Evolutionary conservation across 1,140 invertebrate genomes (phyloP), one percentile per base, ranked within the genome.

Genomic region (Drosophila prosaltans): DNA sequence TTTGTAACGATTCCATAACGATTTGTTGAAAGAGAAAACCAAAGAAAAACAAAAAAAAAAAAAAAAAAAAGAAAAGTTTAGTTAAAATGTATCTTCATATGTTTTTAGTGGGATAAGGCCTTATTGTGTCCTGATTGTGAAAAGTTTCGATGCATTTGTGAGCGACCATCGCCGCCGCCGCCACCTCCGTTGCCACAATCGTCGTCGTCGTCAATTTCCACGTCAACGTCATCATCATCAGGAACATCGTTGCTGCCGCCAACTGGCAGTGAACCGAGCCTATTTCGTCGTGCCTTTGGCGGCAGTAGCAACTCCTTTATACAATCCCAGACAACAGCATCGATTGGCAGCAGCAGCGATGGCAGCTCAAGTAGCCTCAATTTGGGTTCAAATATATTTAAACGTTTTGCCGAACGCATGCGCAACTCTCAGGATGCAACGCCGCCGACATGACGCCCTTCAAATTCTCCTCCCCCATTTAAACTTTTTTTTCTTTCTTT

Each of bases 21-120:
- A 36, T 5, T 3, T 36, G 3, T 7, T 36, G 3, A 36, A 36
- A 36, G 32, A 6, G 32, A 30, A 30, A 30, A 30, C 16, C 16
- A 16, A 16, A 16, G 28, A 30, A 4, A 30, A 30, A 30, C 2
- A 4, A 0, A 7, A 36, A 36, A 36, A 7, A 36, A 36, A 6
- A 36, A 6, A 36, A 7, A 36, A 5, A 36, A 36, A 36, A 36
- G 7, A 24, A 8, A 48, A 51, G 45, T 26, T 51, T 51, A 51
- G 45, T 51, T 51, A 3, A 51, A 51, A 51, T 51, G 43, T 45
- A 77, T 78, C 71, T 68, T 68, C 64, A 11, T 88, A 72, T 80
- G 55, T 80, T 92, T 92, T 81, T 88, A 92, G 91, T 92, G 90
- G 91, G 91, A 92, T 77, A 91, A 89, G 73, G 84, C 90, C 68